Conservation (phyloP, 2,888 invertebrate genomes). For the Drosophila prostipennis region DNA sequence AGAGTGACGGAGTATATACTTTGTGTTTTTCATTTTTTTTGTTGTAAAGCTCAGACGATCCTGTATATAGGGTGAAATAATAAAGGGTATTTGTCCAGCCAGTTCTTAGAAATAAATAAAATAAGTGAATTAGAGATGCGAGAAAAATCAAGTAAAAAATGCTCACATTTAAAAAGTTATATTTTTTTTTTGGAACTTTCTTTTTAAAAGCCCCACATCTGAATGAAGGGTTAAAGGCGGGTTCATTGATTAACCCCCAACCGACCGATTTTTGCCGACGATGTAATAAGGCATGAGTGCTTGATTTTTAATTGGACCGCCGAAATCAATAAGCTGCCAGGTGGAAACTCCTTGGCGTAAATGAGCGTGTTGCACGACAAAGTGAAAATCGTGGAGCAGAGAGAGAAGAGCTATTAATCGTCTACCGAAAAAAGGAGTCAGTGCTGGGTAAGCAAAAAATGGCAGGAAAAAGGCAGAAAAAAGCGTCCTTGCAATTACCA, state of each 20-base stretch:
- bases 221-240: not conserved
- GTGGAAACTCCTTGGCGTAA: slow-evolving; percentile 40
- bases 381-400: not conserved
- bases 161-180: too few relatives aligned
- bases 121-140: too few relatives aligned
- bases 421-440: slow-evolving; percentile 11
- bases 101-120: too few relatives aligned
- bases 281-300: slow-evolving; percentile 65
- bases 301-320: slow-evolving; percentile 64
- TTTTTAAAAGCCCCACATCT: too few relatives aligned
- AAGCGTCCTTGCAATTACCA: slow-evolving; percentile 19
- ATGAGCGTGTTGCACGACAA: slow-evolving; percentile 60
- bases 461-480: not conserved
- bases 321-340: slow-evolving; percentile 64
- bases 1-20: too few relatives aligned
- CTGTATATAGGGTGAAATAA: too few relatives aligned
- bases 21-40: too few relatives aligned
- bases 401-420: slow-evolving; percentile 9
- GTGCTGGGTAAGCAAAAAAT: not conserved
- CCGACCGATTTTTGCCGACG: slow-evolving; percentile 2
- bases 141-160: too few relatives aligned
- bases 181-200: too few relatives aligned
- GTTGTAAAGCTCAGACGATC: too few relatives aligned
- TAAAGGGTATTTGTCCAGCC: too few relatives aligned
- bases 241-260: slow-evolving; percentile 5